Conservation (phyloP, 2,888 invertebrate species). For the Bellardia bayeri region DNA sequence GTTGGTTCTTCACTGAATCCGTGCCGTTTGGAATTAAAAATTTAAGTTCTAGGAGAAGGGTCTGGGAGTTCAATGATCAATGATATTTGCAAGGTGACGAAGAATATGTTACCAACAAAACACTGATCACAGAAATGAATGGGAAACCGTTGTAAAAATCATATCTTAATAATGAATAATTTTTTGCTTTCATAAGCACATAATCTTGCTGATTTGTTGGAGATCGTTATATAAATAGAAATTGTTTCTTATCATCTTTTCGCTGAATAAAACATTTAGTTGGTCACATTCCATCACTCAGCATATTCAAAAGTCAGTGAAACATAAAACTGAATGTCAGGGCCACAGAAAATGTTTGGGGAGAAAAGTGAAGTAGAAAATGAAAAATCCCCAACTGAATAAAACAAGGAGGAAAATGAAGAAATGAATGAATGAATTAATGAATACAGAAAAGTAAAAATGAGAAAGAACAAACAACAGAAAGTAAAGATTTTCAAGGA, state of each 20-base stretch:
- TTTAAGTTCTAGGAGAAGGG: too few relatives aligned
- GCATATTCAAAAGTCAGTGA: background rate
- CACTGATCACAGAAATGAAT: too few relatives aligned
- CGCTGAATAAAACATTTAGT: background rate
- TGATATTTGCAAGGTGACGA: too few relatives aligned
- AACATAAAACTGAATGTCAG: conserved; percentile 53
- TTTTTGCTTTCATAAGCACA: too few relatives aligned
- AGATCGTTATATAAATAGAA: too few relatives aligned
- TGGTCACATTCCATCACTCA: conserved; percentile 17
- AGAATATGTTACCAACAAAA: too few relatives aligned
- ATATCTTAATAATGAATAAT: too few relatives aligned
- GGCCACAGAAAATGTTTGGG: conserved; percentile 26
- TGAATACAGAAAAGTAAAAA: conserved; percentile 14
- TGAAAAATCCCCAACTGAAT: conserved; percentile 30
- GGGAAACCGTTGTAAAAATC: too few relatives aligned
- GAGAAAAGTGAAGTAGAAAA: conserved; percentile 40
- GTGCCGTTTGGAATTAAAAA: too few relatives aligned
- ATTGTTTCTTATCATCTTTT: background rate
- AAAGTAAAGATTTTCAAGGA: conserved; percentile 62
- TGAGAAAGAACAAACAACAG: conserved; percentile 9
- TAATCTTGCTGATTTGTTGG: too few relatives aligned
- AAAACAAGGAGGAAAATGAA: conserved; percentile 14
- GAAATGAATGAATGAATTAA: conserved; percentile 53
- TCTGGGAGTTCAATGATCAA: too few relatives aligned
- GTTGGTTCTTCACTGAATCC: too few relatives aligned